phyloP scores from a whole-genome alignment of 1,140 invertebrate genomes.

The Anoplophora glabripennis region DNA sequence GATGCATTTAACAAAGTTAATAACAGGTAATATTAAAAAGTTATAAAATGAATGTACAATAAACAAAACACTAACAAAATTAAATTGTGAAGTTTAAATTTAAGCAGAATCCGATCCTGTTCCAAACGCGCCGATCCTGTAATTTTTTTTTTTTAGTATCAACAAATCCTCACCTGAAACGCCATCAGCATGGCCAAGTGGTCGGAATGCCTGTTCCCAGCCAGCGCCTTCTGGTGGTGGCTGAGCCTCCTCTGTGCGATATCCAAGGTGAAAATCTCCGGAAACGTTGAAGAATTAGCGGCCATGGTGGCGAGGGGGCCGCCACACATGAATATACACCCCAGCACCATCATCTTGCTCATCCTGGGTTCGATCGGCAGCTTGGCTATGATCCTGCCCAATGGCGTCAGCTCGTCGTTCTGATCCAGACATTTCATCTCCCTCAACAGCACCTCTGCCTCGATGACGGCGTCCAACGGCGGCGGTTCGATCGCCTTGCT shows the following conservation, averaged over 20 bases:
- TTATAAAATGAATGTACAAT: no score
- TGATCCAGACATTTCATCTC: conserved; percentile 87
- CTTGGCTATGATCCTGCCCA: conserved; percentile 89
- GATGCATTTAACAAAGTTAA: no score
- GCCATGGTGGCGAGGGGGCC: conserved; percentile 91
- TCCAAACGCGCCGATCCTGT: no score
- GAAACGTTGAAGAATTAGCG: conserved; percentile 88
- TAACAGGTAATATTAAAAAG: no score
- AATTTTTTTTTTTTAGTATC: no score
- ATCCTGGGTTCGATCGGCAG: conserved; percentile 88
- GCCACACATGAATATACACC: conserved; percentile 79
- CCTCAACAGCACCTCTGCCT: conserved; percentile 71
- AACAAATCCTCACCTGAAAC: conserved; percentile 62
- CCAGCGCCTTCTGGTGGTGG: conserved; percentile 75
- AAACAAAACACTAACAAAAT: no score
- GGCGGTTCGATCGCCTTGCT: conserved; percentile 92
- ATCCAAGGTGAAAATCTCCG: conserved; percentile 79
- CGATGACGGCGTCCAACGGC: conserved; percentile 89
- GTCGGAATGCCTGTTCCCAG: conserved; percentile 85
- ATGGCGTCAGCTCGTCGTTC: conserved; percentile 81
- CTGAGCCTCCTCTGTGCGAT: conserved; percentile 67
- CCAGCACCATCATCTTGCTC: conserved; percentile 93
- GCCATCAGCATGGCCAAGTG: conserved; percentile 94
- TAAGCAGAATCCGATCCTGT: no score
- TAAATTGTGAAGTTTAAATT: no score